A percentile compares a stretch with the other conserved stretches of the same genome.
phyloP scores from a whole-genome alignment of 2,113 vertebrate genomes.

The Grammomys surdaster region DNA sequence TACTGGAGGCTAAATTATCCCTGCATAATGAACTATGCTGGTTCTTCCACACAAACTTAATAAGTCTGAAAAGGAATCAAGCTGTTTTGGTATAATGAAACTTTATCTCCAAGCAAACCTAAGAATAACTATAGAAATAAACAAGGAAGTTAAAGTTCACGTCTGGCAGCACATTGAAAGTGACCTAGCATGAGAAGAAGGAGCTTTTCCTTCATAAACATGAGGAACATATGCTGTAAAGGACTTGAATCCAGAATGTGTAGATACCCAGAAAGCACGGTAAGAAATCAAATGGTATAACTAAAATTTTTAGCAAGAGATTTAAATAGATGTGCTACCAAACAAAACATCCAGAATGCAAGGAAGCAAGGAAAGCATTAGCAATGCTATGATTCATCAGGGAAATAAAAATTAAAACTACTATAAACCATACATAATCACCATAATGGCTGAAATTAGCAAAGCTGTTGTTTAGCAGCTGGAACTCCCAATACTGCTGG shows the following conservation, averaged over 20 bases:
- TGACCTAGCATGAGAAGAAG: neutral
- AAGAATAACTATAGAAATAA: neutral
- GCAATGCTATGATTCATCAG: neutral
- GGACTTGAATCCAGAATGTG: neutral
- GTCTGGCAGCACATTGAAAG: neutral
- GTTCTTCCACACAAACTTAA: neutral
- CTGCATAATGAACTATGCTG: neutral
- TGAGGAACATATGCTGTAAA: slow-evolving; percentile 3
- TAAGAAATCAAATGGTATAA: neutral
- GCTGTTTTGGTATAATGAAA: neutral
- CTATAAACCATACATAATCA: neutral
- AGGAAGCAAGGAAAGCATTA: neutral
- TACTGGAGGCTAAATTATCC: neutral
- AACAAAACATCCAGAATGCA: neutral
- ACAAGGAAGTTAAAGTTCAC: neutral
- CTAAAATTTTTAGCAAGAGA: neutral
- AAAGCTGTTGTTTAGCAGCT: neutral
- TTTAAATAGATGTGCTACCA: neutral
- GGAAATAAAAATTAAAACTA: neutral
- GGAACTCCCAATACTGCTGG: neutral
- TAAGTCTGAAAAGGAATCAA: neutral
- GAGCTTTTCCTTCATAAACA: neutral
- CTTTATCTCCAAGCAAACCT: neutral
- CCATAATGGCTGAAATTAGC: neutral
- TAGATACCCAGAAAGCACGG: neutral